These are phyloP conservation scores for Istiophorus platypterus DNA, from an alignment of 2,113 vertebrate species.

Conservation along the genomic window DNA sequence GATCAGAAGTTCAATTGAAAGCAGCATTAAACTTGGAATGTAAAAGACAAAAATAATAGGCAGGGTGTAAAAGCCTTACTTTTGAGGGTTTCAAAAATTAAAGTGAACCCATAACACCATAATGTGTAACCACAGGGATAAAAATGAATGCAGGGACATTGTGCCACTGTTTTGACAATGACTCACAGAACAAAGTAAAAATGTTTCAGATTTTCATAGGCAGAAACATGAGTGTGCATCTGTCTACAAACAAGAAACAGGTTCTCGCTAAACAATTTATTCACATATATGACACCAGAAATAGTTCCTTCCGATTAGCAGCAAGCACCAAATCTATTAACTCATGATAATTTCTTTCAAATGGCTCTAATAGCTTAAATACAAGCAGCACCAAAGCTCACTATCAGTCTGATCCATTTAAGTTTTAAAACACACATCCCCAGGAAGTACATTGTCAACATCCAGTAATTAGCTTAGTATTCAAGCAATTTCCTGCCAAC, in stretches of 20 bases:
- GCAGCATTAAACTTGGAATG: not conserved
- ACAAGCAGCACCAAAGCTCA: slow-evolving; percentile 16
- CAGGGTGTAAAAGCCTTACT: not conserved
- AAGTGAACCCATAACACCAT: slow-evolving; percentile 21
- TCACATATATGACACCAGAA: not conserved
- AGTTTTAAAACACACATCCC: slow-evolving; percentile 30
- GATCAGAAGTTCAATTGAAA: not conserved
- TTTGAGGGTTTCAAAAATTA: slow-evolving; percentile 7
- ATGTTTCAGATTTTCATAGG: slow-evolving; percentile 13
- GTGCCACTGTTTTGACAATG: not conserved
- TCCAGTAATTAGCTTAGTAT: slow-evolving; percentile 58
- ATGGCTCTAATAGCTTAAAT: slow-evolving; percentile 37
- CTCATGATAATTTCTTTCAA: slow-evolving; percentile 21
- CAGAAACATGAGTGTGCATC: slow-evolving; percentile 19
- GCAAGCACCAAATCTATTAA: not conserved
- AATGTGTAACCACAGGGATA: slow-evolving; percentile 4
- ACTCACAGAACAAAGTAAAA: slow-evolving; percentile 16
- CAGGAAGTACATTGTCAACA: slow-evolving; percentile 49
- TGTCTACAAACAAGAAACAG: slow-evolving; percentile 16
- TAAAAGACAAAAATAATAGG: not conserved
- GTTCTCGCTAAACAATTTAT: not conserved
- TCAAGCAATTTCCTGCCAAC: slow-evolving; percentile 44
- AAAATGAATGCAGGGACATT: slow-evolving; percentile 30
- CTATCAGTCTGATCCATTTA: slow-evolving; percentile 44
- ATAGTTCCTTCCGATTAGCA: not conserved